These are phyloP conservation scores for Pyrgus malvae DNA, from an alignment of 2,888 invertebrate genomes.

Conservation along the genomic window DNA sequence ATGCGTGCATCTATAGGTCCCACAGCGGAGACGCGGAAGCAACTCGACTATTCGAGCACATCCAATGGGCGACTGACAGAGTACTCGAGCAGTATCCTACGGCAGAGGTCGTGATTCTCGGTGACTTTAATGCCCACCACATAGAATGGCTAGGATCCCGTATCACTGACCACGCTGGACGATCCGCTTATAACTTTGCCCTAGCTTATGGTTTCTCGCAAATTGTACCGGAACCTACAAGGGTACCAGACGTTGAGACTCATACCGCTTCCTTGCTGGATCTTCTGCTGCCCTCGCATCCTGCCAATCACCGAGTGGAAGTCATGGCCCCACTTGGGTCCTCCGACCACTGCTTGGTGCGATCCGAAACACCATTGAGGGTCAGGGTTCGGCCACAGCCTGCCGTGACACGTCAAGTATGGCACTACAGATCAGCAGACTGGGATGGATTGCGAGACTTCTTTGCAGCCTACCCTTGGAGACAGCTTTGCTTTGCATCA, in stretches of 20 bases:
- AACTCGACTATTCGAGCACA: slow-evolving; percentile 13
- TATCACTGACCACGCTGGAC: not conserved
- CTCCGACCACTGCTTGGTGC: too few relatives aligned
- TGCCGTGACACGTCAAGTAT: too few relatives aligned
- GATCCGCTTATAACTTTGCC: not conserved
- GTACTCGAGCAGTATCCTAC: not conserved
- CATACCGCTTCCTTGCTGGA: slow-evolving; percentile 3
- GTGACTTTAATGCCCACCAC: not conserved
- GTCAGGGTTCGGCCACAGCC: too few relatives aligned
- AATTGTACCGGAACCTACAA: not conserved
- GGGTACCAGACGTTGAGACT: not conserved
- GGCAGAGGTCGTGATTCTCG: not conserved
- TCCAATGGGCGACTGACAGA: not conserved
- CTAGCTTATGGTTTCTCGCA: not conserved
- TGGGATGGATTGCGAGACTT: too few relatives aligned
- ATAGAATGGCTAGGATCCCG: not conserved
- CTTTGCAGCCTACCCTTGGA: too few relatives aligned
- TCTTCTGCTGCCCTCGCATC: slow-evolving; percentile 4
- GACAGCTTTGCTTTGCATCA: too few relatives aligned
- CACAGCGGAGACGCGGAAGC: slow-evolving; percentile 5
- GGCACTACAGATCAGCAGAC: too few relatives aligned
- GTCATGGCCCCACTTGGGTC: too few relatives aligned
- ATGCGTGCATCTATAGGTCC: slow-evolving; percentile 19
- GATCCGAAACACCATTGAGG: too few relatives aligned
- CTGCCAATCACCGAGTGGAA: too few relatives aligned